Conservation (phyloP, 2,113 vertebrate species). For the Anseranas semipalmata region DNA sequence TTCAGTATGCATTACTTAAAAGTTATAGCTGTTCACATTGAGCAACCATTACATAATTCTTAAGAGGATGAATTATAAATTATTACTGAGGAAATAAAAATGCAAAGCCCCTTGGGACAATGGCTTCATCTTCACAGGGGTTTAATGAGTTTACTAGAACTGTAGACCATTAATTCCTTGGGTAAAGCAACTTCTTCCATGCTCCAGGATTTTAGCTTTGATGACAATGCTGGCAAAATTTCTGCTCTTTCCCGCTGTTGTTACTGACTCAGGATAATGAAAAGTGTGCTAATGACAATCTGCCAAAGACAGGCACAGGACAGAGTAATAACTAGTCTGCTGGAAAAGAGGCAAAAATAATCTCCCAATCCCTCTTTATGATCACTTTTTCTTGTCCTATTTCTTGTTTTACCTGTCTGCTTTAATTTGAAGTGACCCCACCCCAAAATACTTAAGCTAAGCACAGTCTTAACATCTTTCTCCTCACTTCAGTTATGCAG, state of each 20-base stretch:
- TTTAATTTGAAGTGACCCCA: neutral
- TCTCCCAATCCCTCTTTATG: neutral
- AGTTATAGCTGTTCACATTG: neutral
- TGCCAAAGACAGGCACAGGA: neutral
- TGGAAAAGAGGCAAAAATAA: neutral
- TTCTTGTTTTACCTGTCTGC: neutral
- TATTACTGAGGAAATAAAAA: neutral
- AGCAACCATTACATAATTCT: neutral
- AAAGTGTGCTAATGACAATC: neutral
- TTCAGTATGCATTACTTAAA: neutral
- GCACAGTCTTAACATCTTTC: neutral
- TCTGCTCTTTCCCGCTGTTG: neutral
- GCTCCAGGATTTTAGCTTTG: neutral
- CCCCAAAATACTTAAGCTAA: neutral
- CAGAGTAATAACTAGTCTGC: neutral
- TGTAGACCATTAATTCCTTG: neutral
- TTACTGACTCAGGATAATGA: neutral
- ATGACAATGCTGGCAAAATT: neutral
- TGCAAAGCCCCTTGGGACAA: neutral
- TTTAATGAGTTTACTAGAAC: neutral
- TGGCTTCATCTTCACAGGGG: fast-evolving
- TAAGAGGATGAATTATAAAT: neutral
- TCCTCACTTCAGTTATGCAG: neutral
- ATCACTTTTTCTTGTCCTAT: neutral
- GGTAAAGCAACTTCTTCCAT: neutral